Conservation (phyloP, 2,797 vertebrate species). For the Crenuchus spilurus region DNA sequence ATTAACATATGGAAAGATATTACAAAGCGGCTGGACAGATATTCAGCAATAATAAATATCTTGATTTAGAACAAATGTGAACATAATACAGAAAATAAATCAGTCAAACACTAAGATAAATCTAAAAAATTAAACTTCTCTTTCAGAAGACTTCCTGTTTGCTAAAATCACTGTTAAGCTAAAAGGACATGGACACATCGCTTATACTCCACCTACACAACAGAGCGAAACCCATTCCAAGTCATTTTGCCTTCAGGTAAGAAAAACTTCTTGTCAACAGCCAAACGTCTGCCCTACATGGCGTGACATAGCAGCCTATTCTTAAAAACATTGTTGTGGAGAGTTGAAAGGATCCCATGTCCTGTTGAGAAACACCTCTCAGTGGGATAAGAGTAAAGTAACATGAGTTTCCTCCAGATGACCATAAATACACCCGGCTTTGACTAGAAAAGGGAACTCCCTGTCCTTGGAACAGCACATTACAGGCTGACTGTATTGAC, state of each 20-base stretch:
- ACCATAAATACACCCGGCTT: constrained; percentile 60
- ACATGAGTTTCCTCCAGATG: constrained; percentile 66
- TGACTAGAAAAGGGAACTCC: constrained; percentile 62
- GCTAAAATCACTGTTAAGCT: neutral
- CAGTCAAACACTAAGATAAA: too few relatives aligned
- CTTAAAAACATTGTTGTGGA: constrained; percentile 28
- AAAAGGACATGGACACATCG: neutral
- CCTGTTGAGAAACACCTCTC: constrained; percentile 22
- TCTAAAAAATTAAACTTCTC: neutral
- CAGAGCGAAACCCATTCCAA: constrained; percentile 9
- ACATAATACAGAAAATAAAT: too few relatives aligned
- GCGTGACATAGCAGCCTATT: constrained; percentile 25
- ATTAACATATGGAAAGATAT: too few relatives aligned
- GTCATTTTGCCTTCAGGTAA: neutral
- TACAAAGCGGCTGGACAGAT: too few relatives aligned
- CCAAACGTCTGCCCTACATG: constrained; percentile 5
- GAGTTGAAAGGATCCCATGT: constrained; percentile 30
- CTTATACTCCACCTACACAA: neutral
- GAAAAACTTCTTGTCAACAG: constrained; percentile 20
- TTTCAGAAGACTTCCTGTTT: neutral
- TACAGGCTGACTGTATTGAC: constrained; percentile 30
- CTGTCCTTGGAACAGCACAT: constrained; percentile 50
- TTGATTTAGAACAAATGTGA: too few relatives aligned
- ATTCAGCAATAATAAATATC: too few relatives aligned
- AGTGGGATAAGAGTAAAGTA: constrained; percentile 61